These are phyloP conservation scores for Actinernus sp. DNA, from an alignment of 92 coral and sea anemone species.

Conservation along the genomic window DNA sequence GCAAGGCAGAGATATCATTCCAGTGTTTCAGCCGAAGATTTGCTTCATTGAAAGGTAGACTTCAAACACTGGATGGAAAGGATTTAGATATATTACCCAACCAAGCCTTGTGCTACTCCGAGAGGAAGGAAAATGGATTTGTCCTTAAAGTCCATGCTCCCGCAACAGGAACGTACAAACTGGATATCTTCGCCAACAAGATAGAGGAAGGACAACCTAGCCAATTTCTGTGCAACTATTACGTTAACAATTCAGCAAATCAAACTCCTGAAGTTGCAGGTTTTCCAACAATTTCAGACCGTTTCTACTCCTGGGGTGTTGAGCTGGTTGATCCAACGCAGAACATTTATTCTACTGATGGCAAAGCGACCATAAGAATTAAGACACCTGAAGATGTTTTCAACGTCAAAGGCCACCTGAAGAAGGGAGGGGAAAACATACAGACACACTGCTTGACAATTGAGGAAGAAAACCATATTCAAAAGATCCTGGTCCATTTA, in stretches of 20 bases:
- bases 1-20: conserved; percentile 40
- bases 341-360: conserved; percentile 53
- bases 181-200: conserved; percentile 66
- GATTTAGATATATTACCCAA: conserved; percentile 12
- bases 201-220: conserved; percentile 23
- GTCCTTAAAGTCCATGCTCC: conserved; percentile 57
- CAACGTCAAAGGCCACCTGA: conserved; percentile 22
- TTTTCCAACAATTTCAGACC: conserved; percentile 49
- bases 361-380: conserved; percentile 37
- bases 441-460: conserved; percentile 21
- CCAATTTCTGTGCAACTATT: conserved; percentile 62
- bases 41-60: conserved; percentile 26
- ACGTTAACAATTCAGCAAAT: conserved; percentile 43
- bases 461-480: neutral
- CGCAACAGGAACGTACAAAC: conserved; percentile 49
- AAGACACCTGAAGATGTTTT: conserved; percentile 36
- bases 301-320: conserved; percentile 39
- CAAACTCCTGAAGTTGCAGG: conserved; percentile 35
- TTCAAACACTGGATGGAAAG: conserved; percentile 16
- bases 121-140: conserved; percentile 35
- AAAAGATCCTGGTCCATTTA: conserved; percentile 29
- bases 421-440: conserved; percentile 18
- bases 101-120: conserved; percentile 35
- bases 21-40: conserved; percentile 48
- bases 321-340: conserved; percentile 55